phyloP scores from a whole-genome alignment of 2,113 vertebrate species.

The Festucalex cinctus region DNA sequence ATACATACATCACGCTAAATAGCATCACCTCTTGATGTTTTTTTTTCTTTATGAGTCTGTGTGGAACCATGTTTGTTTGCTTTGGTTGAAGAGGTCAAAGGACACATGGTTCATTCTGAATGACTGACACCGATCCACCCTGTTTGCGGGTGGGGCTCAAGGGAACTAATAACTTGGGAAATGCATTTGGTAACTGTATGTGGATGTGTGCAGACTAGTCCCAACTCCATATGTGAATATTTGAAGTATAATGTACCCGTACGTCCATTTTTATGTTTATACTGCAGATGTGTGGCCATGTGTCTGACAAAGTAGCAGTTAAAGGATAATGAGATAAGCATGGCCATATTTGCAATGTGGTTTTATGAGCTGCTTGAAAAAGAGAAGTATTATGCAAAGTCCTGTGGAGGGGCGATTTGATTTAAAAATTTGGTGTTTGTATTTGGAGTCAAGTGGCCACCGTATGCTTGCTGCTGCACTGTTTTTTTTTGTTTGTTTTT shows the following conservation, averaged over 20 bases:
- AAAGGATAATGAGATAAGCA: background rate
- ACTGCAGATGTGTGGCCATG: conserved; percentile 6
- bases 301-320: background rate
- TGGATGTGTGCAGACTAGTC: background rate
- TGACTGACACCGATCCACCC: background rate
- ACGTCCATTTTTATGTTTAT: conserved; percentile 12
- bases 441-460: background rate
- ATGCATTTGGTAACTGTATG: background rate
- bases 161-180: background rate
- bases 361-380: background rate
- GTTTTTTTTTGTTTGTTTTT: background rate
- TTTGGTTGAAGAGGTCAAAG: conserved; percentile 30
- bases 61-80: conserved; percentile 21
- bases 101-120: conserved; percentile 11
- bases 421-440: background rate
- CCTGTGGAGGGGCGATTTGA: background rate
- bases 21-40: background rate
- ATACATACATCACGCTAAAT: conserved; percentile 3
- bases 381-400: background rate
- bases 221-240: background rate
- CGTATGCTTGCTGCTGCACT: background rate
- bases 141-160: background rate
- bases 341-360: background rate
- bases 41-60: background rate
- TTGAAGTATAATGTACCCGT: conserved; percentile 6